These are phyloP conservation scores for Pelusios castaneus DNA, from an alignment of 2,113 vertebrate genomes.

Conservation along the genomic window DNA sequence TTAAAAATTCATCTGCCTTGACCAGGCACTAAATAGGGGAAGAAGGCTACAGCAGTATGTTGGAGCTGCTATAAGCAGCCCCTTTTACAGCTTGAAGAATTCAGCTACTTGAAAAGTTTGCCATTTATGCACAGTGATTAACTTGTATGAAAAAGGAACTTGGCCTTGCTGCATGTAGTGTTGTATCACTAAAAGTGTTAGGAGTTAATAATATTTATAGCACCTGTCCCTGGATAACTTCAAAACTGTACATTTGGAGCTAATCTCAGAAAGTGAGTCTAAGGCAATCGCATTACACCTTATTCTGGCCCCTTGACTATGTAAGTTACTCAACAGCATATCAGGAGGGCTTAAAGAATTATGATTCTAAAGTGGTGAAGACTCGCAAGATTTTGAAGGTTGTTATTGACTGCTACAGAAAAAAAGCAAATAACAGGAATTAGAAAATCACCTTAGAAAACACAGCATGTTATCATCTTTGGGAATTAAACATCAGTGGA, in stretches of 20 bases:
- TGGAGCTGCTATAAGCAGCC: not conserved
- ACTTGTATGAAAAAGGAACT: not conserved
- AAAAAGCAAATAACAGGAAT: not conserved
- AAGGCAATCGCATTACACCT: not conserved
- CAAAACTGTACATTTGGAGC: accelerated
- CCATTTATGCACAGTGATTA: not conserved
- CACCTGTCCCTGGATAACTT: not conserved
- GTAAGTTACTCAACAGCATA: not conserved
- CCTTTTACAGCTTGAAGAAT: not conserved
- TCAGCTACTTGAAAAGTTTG: not conserved
- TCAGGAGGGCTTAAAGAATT: not conserved
- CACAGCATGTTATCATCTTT: not conserved
- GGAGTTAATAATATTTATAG: not conserved
- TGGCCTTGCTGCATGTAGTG: not conserved
- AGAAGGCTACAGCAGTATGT: not conserved
- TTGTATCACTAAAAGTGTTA: not conserved
- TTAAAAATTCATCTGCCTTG: constrained; percentile 40
- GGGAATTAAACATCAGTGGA: not conserved
- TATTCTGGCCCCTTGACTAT: not conserved
- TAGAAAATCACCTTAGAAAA: not conserved
- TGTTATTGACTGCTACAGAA: not conserved
- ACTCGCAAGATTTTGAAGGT: not conserved
- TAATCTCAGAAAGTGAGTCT: not conserved
- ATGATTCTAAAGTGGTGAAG: not conserved
- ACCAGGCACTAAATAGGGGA: not conserved